These are phyloP conservation scores for Urophycis tenuis DNA, from an alignment of 2,797 vertebrate species.

Conservation along the genomic window DNA sequence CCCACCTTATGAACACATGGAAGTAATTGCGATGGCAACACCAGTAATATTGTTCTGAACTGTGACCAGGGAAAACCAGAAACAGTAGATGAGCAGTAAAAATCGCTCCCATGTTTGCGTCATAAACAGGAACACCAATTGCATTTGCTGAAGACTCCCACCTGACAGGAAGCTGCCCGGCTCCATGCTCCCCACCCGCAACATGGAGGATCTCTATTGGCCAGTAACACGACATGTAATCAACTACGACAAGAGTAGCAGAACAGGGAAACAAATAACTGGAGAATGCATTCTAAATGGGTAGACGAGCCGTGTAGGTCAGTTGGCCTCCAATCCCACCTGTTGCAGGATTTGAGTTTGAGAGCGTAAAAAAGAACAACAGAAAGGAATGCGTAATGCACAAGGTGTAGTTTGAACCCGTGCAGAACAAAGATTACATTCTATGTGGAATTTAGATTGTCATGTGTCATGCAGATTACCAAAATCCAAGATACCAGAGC, in stretches of 20 bases:
- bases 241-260: background rate
- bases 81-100: background rate
- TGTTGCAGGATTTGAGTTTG: background rate
- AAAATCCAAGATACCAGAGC: background rate
- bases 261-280: background rate
- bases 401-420: slow-evolving; percentile 2
- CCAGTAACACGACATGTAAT: slow-evolving; percentile 43
- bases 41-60: background rate
- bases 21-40: background rate
- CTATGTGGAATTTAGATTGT: background rate
- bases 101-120: background rate
- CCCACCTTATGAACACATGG: background rate
- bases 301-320: background rate
- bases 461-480: background rate
- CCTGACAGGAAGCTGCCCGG: background rate
- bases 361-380: background rate
- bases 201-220: slow-evolving; percentile 23
- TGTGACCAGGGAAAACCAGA: background rate
- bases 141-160: slow-evolving; percentile 12
- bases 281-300: too few species aligned
- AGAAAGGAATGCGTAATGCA: background rate
- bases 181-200: background rate
- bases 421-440: background rate
- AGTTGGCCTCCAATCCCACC: background rate
- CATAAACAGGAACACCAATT: background rate